Conservation (phyloP, 2,888 invertebrate genomes). For the Tenthredo distinguenda region DNA sequence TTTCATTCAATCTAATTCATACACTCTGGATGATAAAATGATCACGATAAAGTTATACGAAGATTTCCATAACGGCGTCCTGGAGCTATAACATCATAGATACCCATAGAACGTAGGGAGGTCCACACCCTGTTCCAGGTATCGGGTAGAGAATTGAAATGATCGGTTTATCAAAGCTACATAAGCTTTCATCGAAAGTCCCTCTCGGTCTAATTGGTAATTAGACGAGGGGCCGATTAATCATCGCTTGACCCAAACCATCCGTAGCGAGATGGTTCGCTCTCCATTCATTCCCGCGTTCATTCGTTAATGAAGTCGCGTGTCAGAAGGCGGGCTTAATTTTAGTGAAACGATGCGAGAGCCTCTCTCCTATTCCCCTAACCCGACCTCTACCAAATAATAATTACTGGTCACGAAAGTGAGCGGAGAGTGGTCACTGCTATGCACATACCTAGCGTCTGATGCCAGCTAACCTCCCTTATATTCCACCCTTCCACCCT, state of each 20-base stretch:
- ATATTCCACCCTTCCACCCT: not conserved
- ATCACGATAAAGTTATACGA: not conserved
- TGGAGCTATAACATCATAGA: not conserved
- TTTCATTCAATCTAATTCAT: not conserved
- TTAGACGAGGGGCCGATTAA: constrained; percentile 71
- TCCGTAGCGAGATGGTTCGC: constrained; percentile 64
- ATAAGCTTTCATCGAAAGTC: constrained; percentile 48
- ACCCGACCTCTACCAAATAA: constrained; percentile 63
- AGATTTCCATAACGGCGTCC: not conserved
- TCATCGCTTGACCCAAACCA: constrained; percentile 68
- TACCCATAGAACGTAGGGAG: not conserved
- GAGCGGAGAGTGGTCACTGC: constrained; percentile 59
- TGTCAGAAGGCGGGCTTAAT: constrained; percentile 70
- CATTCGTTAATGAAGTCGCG: constrained; percentile 75
- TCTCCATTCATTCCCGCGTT: constrained; percentile 67
- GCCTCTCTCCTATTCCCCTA: not conserved
- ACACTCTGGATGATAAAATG: not conserved
- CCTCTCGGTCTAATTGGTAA: constrained; percentile 68
- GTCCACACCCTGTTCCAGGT: not conserved
- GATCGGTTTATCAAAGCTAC: constrained; percentile 26
- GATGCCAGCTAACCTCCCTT: constrained; percentile 65
- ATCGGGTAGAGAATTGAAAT: constrained; percentile 22
- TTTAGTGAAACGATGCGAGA: constrained; percentile 70
- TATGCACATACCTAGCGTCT: constrained; percentile 67
- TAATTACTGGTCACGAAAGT: constrained; percentile 67